phyloP scores from a whole-genome alignment of 2,888 invertebrate species.

The Oligia latruncula region DNA sequence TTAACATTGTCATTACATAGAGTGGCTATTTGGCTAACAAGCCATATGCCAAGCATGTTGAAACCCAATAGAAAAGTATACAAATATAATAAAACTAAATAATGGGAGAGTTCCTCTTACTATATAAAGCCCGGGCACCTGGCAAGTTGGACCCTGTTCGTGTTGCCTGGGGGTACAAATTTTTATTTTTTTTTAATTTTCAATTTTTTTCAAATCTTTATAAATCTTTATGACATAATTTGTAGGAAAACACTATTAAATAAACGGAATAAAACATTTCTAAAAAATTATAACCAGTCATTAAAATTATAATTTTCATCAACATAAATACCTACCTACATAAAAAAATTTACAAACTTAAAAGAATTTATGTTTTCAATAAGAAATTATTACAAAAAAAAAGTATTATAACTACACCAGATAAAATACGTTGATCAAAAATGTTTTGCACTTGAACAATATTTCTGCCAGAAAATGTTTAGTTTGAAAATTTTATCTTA shows the following conservation, averaged over 20 bases:
- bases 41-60: background rate
- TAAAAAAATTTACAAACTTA: background rate
- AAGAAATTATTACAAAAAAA: background rate
- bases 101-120: background rate
- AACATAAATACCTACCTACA: background rate
- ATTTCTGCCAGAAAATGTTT: background rate
- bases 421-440: background rate
- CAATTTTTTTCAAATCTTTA: background rate
- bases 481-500: background rate
- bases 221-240: background rate
- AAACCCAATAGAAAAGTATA: background rate
- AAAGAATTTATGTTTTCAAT: background rate
- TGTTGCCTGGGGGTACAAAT: background rate
- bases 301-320: background rate
- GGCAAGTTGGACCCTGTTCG: background rate
- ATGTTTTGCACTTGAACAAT: background rate
- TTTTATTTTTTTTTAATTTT: too few relatives aligned
- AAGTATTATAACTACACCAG: background rate
- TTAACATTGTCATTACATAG: background rate
- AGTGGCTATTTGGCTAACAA: background rate
- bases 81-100: background rate
- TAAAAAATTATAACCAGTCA: background rate
- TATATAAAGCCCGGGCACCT: background rate
- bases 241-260: background rate
- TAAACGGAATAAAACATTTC: background rate